A percentile compares a stretch with the other conserved stretches of the same genome.
Conservation (phyloP, 2,113 vertebrate species). For the Tetrao urogallus region DNA sequence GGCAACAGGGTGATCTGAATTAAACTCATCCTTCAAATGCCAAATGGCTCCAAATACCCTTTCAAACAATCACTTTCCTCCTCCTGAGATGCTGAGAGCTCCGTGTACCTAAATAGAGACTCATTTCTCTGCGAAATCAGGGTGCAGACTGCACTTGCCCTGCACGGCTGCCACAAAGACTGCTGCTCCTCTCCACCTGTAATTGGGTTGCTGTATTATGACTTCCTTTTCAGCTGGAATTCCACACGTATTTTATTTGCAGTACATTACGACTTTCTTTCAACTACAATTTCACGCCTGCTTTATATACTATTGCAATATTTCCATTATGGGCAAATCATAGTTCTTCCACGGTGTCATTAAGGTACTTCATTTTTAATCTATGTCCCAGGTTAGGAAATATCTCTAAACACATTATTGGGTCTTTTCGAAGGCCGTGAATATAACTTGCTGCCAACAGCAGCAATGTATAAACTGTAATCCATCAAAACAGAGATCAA, state of each 20-base stretch:
- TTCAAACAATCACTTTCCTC: neutral
- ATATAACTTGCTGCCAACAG: conserved; percentile 36
- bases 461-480: neutral
- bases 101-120: neutral
- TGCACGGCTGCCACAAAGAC: neutral
- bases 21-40: neutral
- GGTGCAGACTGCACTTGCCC: neutral
- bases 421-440: conserved; percentile 24
- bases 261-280: neutral
- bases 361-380: conserved; percentile 50
- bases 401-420: conserved; percentile 29
- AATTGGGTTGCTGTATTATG: neutral
- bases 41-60: neutral
- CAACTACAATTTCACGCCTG: neutral
- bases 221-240: neutral
- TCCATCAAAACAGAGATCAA: neutral
- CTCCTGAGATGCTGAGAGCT: accelerated
- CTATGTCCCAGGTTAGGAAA: neutral
- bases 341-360: conserved; percentile 38
- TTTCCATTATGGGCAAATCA: conserved; percentile 7
- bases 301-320: neutral
- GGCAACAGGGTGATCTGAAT: neutral
- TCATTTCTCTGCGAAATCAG: neutral
- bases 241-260: neutral
- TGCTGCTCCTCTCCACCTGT: neutral